Base-by-base conservation (phyloP, 2,797 vertebrate species). In the Scyliorhinus canicula region DNA sequence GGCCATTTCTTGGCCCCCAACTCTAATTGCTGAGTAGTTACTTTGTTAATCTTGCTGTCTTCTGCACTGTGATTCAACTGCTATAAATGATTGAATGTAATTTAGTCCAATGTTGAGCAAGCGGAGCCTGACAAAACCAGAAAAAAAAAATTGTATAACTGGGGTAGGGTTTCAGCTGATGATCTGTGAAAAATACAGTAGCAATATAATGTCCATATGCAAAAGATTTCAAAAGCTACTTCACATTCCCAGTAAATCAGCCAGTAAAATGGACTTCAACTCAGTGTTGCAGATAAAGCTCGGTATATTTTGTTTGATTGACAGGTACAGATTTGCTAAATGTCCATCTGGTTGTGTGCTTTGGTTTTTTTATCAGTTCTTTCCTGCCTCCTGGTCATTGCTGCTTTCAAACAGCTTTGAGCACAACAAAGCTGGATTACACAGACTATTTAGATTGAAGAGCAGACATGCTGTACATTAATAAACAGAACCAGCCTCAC, bases 351-450 rank as follows among this genome's bases (percentile, higher is more conserved):
- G 63, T 67, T 44, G 35, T 93, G 63, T 44, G 26, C 63, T 93
- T 91, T 91, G 14, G 55, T 47, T 93, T 93, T 52, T 69, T 93
- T 67, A 50, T 93, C 63, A 93, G 63, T 50, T 63, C 44, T 67
- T 67, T 69, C 90, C 90, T 93, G 90, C 90, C 7, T 93, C 40
- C 63, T 12, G 11, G 91, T 93, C 63, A 31, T 19, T 93, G 60
- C 40, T 67, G 91, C 3, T 11, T 93, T 93, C 91, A 93, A 47
- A 67, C 91, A 93, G 40, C 40, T 93, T 65, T 67, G 63, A 93
- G 91, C 63, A 67, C 91, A 93, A 93, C 63, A 67, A 93, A 93
- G 60, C 91, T 69, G 91, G 60, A 67, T 93, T 93, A 93, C 91
- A 69, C 60, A 44, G 24, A 60, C 40, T 47, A 3, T 65, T 44